These are phyloP conservation scores for Drosophila mettleri DNA, from an alignment of 2,888 invertebrate species.

Conservation along the genomic window DNA sequence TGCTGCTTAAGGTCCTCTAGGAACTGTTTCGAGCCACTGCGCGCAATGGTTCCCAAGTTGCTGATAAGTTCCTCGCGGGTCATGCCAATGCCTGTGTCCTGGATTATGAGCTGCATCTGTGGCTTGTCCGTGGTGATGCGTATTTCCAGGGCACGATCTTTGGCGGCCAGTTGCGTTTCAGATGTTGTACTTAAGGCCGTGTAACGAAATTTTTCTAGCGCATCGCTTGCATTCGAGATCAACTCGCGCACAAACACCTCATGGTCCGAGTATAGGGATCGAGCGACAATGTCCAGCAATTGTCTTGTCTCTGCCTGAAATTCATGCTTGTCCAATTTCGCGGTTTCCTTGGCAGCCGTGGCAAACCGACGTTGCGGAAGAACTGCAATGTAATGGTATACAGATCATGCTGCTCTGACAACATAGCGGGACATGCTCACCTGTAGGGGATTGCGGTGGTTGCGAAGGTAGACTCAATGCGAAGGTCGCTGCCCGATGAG, in stretches of 20 bases:
- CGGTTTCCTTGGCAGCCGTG: slow-evolving; percentile 40
- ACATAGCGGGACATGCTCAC: slow-evolving; percentile 8
- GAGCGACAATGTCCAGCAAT: slow-evolving; percentile 98
- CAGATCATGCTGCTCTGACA: not conserved
- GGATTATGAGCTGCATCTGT: slow-evolving; percentile 92
- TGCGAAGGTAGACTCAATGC: slow-evolving; percentile 2
- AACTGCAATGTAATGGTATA: slow-evolving; percentile 7
- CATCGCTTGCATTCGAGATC: slow-evolving; percentile 98
- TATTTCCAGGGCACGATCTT: slow-evolving; percentile 92
- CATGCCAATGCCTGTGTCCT: slow-evolving; percentile 98
- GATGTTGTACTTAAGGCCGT: slow-evolving; percentile 87
- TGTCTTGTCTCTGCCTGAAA: slow-evolving; percentile 99
- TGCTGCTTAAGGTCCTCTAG: slow-evolving; percentile 92
- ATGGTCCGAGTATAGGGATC: slow-evolving; percentile 98
- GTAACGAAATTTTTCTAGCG: slow-evolving; percentile 96
- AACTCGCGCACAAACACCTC: slow-evolving; percentile 98
- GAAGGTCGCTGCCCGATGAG: slow-evolving; percentile 19
- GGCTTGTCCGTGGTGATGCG: slow-evolving; percentile 95
- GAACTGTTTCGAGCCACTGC: slow-evolving; percentile 97
- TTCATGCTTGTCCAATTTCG: slow-evolving; percentile 89
- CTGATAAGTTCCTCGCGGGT: slow-evolving; percentile 95
- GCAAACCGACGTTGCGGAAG: slow-evolving; percentile 34
- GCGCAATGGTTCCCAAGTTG: slow-evolving; percentile 97
- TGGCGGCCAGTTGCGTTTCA: slow-evolving; percentile 86
- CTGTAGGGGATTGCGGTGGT: not conserved